Base-by-base conservation (phyloP, 37 sponge, comb jelly and placozoan genomes). In the Ianthella basta region DNA sequence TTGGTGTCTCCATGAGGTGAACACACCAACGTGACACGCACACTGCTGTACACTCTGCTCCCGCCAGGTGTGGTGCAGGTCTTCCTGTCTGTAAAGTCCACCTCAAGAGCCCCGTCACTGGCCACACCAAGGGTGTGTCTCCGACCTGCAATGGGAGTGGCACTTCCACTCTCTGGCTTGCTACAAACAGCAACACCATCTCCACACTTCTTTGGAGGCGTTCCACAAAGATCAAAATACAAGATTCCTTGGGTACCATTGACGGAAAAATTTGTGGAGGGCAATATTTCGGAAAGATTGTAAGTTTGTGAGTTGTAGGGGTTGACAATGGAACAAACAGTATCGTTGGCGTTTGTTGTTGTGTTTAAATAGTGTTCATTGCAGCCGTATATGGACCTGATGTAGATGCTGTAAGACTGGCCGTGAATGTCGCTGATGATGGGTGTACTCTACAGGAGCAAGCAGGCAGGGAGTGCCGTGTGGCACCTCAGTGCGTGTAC, bases 101-200 rank as follows among this genome's bases (percentile, higher is more conserved):
- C 54, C 78, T 75, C 78, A 36, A 75, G 38, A 44, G 78, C 78
- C 6, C 54, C 78, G 37, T 75, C 78, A 2, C 53, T 12, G 18
- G 78, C 78, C 8, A 75, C 40, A 24, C 3, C 44, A 41, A 75
- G 15, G 4, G 16, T 19, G 25, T 75, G 78, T 41, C 40, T 36
- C 24, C 25, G 5, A 16, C 54, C 25, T 19, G 78, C 78, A 23
- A 75, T 75, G 2, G 44, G 44, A 24, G 37, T 41, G 15, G 53
- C 12, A 75, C 0, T 24, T 6, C 70, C 70, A 30, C 70, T 35
- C 29, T 30, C 3, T 1, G 33, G 70, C 18, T 34, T 33, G 25
- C 37, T 75, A 75, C 78, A 75, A 1, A 75, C 78, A 8, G 78
- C 32, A 8, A 27, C 29, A 75, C 54, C 37, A 14, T 14, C 53